These are phyloP conservation scores for Catostylus mosaicus DNA, from an alignment of 30 jellyfish, hydroid and myxozoan genomes.

Conservation along the genomic window DNA sequence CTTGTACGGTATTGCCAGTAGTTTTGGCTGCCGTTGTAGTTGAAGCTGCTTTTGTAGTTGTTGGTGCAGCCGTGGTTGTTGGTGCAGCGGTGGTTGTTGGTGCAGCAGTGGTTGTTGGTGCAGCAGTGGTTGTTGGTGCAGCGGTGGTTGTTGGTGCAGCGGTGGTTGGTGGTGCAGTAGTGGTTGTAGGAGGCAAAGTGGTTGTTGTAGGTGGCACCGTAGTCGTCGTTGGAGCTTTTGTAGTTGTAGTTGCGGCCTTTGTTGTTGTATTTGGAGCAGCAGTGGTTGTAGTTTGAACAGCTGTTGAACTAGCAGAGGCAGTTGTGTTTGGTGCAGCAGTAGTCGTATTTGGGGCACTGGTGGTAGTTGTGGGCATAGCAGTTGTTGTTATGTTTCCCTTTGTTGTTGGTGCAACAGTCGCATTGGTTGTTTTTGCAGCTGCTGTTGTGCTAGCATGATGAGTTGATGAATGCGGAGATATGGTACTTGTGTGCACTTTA, in stretches of 20 bases:
- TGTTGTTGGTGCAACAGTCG: constrained; percentile 37
- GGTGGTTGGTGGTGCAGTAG: constrained; percentile 20
- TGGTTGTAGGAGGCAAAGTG: constrained; percentile 14
- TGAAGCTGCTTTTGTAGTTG: not conserved
- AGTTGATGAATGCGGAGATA: constrained; percentile 45
- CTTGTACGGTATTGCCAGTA: not conserved
- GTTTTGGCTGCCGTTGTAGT: constrained; percentile 12
- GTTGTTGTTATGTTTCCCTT: constrained; percentile 13
- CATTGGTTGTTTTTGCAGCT: constrained; percentile 6
- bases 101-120: constrained; percentile 20
- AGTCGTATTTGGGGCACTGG: constrained; percentile 24
- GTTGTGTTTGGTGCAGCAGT: constrained; percentile 19
- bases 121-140: constrained; percentile 28
- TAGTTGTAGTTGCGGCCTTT: constrained; percentile 16
- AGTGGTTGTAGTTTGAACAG: constrained; percentile 22
- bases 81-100: constrained; percentile 18
- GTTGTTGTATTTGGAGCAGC: constrained; percentile 30
- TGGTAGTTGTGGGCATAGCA: constrained; percentile 4
- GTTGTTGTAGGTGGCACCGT: constrained; percentile 19
- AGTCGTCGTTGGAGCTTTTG: constrained; percentile 21
- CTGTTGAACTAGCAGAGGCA: constrained; percentile 25
- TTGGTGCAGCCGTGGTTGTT: not conserved
- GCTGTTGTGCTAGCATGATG: constrained; percentile 6
- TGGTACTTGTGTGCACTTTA: constrained; percentile 28
- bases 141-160: constrained; percentile 23